These are phyloP conservation scores for Electrophaes corylata DNA, from an alignment of 2,888 invertebrate genomes.

Conservation along the genomic window DNA sequence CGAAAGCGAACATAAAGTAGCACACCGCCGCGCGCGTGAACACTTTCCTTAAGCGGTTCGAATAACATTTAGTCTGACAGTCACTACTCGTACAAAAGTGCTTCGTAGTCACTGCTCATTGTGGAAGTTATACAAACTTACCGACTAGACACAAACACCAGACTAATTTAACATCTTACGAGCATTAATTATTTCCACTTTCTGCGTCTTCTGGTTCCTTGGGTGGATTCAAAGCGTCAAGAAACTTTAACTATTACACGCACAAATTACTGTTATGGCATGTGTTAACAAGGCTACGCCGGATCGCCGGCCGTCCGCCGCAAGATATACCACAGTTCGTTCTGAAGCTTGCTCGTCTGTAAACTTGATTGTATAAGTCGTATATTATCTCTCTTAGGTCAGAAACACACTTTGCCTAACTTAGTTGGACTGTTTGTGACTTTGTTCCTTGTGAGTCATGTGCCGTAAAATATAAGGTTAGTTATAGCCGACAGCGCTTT, in stretches of 20 bases:
- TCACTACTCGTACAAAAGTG: constrained; percentile 29
- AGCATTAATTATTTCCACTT: constrained; percentile 45
- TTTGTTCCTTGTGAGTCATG: constrained; percentile 60
- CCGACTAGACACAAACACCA: constrained; percentile 41
- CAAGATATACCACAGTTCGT: constrained; percentile 63
- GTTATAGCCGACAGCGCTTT: constrained; percentile 51
- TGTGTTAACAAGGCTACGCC: constrained; percentile 58
- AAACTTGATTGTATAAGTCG: constrained; percentile 70
- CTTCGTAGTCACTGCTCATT: constrained; percentile 34
- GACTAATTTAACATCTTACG: constrained; percentile 43
- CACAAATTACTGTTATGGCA: constrained; percentile 63
- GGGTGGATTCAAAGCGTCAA: constrained; percentile 53
- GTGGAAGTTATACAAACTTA: constrained; percentile 39
- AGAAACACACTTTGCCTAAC: constrained; percentile 63
- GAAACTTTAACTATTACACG: constrained; percentile 64
- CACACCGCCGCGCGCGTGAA: constrained; percentile 8
- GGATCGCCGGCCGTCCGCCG: constrained; percentile 61
- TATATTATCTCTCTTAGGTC: constrained; percentile 76
- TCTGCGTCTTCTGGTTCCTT: constrained; percentile 49
- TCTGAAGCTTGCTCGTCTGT: constrained; percentile 58
- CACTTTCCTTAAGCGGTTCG: constrained; percentile 23
- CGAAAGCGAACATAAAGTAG: constrained; percentile 26
- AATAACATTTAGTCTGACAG: constrained; percentile 31
- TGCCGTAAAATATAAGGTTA: constrained; percentile 56
- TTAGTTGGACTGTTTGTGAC: constrained; percentile 66